Evolutionary conservation across 2,797 vertebrate genomes (phyloP).

Genomic region (Vultur gryphus): DNA sequence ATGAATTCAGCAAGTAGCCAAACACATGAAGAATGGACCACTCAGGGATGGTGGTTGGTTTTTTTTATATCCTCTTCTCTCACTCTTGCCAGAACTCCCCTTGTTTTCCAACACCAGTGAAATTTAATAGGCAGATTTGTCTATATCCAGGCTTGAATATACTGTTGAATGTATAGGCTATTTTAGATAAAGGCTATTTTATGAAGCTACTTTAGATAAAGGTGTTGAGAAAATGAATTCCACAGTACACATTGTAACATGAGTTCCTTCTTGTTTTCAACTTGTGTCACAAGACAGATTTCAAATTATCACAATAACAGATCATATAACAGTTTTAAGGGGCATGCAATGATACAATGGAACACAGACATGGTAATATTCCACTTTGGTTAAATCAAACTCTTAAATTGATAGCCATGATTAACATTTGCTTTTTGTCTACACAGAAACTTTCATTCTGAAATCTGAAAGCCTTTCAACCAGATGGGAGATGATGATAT

Average conservation of each 20-base stretch:
- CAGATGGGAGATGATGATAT: background rate
- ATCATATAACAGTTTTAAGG: background rate
- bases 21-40: background rate
- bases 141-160: background rate
- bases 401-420: background rate
- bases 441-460: background rate
- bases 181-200: background rate
- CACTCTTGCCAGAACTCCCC: background rate
- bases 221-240: background rate
- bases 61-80: background rate
- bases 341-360: background rate
- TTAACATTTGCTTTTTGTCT: background rate
- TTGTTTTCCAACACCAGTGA: background rate
- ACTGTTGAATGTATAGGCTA: background rate
- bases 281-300: background rate
- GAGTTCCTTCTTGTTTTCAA: background rate
- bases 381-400: background rate
- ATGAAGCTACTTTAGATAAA: background rate
- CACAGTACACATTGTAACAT: background rate
- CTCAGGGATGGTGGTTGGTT: accelerated
- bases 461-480: background rate
- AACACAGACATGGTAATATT: background rate
- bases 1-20: background rate
- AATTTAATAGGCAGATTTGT: background rate
- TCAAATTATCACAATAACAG: background rate